Evolutionary conservation across 2,113 vertebrate species (phyloP).

Genomic region (Ranitomeya variabilis): DNA sequence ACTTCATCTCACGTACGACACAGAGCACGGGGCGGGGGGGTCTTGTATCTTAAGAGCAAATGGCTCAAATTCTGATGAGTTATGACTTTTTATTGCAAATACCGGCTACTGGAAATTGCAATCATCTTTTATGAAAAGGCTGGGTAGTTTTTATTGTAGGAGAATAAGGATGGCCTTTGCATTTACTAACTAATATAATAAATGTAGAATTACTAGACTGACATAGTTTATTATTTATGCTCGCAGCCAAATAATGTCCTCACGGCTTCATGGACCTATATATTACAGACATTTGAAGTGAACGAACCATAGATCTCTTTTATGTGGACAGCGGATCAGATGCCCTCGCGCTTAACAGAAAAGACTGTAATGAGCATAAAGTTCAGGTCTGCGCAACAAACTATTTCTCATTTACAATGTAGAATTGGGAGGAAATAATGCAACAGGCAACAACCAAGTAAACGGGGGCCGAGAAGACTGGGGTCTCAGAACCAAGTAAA

Average conservation of each 20-base stretch:
- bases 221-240: conserved; percentile 68
- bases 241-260: conserved; percentile 64
- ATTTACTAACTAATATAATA: conserved; percentile 68
- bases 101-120: conserved; percentile 70
- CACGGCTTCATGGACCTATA: conserved; percentile 63
- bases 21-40: conserved; percentile 31
- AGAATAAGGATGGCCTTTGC: conserved; percentile 64
- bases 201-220: conserved; percentile 65
- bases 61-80: conserved; percentile 73
- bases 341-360: conserved; percentile 61
- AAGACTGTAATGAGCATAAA: conserved; percentile 53
- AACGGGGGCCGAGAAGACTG: background rate
- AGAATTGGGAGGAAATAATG: background rate
- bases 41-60: conserved; percentile 70
- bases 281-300: conserved; percentile 65
- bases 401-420: conserved; percentile 1
- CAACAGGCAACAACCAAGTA: background rate
- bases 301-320: conserved; percentile 63
- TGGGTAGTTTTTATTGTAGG: conserved; percentile 65
- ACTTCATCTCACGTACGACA: conserved; percentile 70
- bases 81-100: conserved; percentile 64
- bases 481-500: too few species aligned
- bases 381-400: conserved; percentile 39
- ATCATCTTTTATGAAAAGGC: conserved; percentile 73
- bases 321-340: conserved; percentile 60